phyloP scores from a whole-genome alignment of 2,113 vertebrate genomes.

The Ibidorhyncha struthersii region DNA sequence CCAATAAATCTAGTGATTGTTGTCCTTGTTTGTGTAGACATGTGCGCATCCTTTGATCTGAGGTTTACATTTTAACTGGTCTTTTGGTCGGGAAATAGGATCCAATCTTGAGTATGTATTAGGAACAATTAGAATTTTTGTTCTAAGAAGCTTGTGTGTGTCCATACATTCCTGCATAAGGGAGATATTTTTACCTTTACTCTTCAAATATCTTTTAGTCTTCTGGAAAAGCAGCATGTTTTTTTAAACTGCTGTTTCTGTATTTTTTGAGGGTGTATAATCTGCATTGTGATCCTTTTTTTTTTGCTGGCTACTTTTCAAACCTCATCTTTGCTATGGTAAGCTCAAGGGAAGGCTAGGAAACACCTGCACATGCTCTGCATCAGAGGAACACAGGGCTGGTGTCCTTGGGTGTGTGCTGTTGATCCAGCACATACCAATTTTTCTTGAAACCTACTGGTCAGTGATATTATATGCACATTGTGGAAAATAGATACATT shows the following conservation, averaged over 20 bases:
- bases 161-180: background rate
- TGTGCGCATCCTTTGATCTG: background rate
- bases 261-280: background rate
- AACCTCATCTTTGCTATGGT: background rate
- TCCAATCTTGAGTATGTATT: background rate
- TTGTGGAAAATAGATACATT: background rate
- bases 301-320: background rate
- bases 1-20: slow-evolving; percentile 36
- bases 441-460: background rate
- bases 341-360: background rate
- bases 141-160: background rate
- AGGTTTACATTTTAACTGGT: background rate
- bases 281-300: background rate
- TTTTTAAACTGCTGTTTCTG: background rate
- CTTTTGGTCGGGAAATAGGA: background rate
- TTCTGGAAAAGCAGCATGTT: background rate
- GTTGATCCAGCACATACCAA: background rate
- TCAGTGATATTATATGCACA: background rate
- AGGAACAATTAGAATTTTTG: background rate
- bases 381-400: accelerated
- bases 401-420: background rate
- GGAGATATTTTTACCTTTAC: background rate
- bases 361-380: background rate
- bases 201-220: background rate
- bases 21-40: background rate